Conservation (phyloP, 2,113 vertebrate genomes). For the Osmerus eperlanus region DNA sequence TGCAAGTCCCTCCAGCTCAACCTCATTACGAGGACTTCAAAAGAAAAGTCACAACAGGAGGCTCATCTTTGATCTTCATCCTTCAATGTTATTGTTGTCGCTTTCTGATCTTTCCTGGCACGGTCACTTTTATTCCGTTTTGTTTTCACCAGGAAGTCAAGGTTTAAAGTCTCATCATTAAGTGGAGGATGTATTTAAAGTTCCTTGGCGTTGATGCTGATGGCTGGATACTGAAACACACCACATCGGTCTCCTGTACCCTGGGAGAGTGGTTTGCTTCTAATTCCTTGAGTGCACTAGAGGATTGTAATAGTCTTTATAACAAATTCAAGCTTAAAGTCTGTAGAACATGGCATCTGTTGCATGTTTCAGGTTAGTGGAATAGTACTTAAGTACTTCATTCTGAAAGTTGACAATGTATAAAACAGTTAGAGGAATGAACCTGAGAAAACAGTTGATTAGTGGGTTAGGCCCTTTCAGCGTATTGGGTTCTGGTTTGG, state of each 20-base stretch:
- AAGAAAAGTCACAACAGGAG: no score
- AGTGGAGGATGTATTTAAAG: conserved; percentile 23
- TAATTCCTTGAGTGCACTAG: neutral
- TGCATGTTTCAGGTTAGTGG: no score
- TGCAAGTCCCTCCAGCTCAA: no score
- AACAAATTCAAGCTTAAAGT: conserved; percentile 10
- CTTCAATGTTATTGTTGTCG: neutral
- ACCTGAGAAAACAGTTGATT: no score
- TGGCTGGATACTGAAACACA: conserved; percentile 27
- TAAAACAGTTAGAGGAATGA: no score
- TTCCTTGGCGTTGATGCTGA: conserved; percentile 45
- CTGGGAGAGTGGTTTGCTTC: conserved; percentile 9
- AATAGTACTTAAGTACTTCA: no score
- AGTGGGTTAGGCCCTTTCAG: no score
- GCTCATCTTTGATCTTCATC: no score
- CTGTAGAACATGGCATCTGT: neutral
- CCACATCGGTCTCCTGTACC: conserved; percentile 14
- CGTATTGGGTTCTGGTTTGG: no score
- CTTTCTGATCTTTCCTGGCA: neutral
- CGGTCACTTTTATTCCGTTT: neutral
- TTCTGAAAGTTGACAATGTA: no score
- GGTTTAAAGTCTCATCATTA: conserved; percentile 47
- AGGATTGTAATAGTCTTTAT: neutral
- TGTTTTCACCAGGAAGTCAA: conserved; percentile 32
- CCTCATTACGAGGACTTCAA: no score